Conservation (phyloP, 2,113 vertebrate species). For the Pseudopipra pipra region DNA sequence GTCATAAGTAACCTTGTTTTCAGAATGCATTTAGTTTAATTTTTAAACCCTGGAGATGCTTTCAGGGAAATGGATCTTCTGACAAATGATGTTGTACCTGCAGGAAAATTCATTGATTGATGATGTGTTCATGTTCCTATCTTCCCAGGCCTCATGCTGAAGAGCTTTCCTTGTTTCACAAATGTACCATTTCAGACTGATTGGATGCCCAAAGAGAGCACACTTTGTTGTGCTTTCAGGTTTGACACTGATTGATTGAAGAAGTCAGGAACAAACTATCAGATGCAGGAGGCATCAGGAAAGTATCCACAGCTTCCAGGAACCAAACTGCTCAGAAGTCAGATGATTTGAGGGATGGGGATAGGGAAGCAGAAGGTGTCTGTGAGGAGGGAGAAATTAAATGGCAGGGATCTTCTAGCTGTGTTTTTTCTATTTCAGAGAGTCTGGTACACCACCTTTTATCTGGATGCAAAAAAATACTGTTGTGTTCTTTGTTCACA, state of each 20-base stretch:
- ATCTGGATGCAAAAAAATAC: neutral
- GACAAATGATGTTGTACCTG: neutral
- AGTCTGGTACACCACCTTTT: neutral
- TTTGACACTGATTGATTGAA: neutral
- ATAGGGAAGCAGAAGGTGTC: accelerated
- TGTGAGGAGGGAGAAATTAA: neutral
- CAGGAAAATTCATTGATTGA: neutral
- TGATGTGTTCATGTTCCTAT: neutral
- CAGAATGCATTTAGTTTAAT: neutral
- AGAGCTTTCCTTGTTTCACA: neutral
- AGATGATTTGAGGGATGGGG: neutral
- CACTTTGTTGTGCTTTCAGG: neutral
- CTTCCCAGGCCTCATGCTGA: neutral
- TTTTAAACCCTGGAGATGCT: neutral
- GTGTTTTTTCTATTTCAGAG: neutral
- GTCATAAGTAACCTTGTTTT: neutral
- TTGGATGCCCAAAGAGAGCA: neutral
- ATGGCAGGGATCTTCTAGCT: neutral
- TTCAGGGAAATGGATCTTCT: neutral
- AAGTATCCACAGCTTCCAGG: neutral
- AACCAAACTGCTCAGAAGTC: neutral
- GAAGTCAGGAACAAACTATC: neutral
- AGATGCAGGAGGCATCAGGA: neutral
- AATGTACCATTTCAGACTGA: neutral
- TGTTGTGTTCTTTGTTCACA: neutral